Conservation (phyloP, 2,113 vertebrate species). For the Orthonyx spaldingii region DNA sequence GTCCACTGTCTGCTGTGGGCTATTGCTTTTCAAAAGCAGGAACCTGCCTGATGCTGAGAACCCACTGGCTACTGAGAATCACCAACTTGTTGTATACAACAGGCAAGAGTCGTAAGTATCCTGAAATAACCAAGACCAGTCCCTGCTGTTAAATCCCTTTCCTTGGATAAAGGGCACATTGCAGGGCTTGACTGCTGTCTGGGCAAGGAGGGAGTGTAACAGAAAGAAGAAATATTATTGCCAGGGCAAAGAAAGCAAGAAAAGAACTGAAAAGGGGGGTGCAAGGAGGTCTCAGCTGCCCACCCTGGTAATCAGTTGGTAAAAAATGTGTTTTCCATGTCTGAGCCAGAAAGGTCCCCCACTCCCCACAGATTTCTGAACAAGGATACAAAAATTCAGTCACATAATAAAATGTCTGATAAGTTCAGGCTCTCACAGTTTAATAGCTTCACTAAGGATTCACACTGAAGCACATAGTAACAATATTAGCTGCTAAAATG, state of each 20-base stretch:
- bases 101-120: background rate
- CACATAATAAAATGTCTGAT: slow-evolving; percentile 10
- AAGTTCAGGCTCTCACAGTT: slow-evolving; percentile 30
- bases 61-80: background rate
- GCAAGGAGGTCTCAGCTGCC: background rate
- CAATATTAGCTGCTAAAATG: slow-evolving; percentile 67
- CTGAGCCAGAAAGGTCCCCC: slow-evolving; percentile 2
- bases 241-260: background rate
- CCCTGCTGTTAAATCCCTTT: background rate
- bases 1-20: background rate
- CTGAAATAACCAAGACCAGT: background rate
- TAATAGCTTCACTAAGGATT: slow-evolving; percentile 53
- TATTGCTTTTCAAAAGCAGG: slow-evolving; percentile 34
- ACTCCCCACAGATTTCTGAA: slow-evolving; percentile 31
- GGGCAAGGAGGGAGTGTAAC: background rate
- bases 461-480: slow-evolving; percentile 62
- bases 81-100: background rate
- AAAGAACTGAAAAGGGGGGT: background rate
- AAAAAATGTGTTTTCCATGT: background rate
- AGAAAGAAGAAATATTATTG: background rate
- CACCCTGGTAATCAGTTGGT: background rate
- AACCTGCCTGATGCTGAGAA: background rate
- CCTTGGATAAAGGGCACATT: background rate
- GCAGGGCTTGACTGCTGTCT: background rate
- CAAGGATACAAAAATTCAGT: background rate